phyloP scores from a whole-genome alignment of 2,797 vertebrate genomes.

The Labeo calbasu region DNA sequence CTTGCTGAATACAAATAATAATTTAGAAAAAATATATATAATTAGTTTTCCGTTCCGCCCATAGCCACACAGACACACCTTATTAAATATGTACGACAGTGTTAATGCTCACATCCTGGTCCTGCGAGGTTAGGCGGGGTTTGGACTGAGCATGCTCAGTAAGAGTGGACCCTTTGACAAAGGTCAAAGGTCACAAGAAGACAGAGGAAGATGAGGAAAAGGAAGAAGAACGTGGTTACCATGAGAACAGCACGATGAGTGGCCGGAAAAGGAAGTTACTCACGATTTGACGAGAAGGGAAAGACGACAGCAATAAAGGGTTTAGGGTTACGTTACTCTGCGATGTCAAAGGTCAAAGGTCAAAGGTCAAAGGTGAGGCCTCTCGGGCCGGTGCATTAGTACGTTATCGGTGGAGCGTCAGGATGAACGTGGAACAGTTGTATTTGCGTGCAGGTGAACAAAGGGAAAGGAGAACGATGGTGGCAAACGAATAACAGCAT shows the following conservation, averaged over 20 bases:
- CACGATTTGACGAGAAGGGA: conserved; percentile 13
- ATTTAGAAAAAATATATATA: no score
- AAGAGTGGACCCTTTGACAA: conserved; percentile 51
- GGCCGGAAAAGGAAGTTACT: conserved; percentile 8
- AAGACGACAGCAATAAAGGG: background rate
- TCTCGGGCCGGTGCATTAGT: conserved; percentile 71
- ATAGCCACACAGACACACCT: conserved; percentile 42
- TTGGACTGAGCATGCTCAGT: conserved; percentile 46
- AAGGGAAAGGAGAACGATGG: conserved; percentile 57
- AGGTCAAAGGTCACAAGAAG: conserved; percentile 57
- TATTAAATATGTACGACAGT: conserved; percentile 48
- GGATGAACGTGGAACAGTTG: conserved; percentile 57
- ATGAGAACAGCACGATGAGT: conserved; percentile 51
- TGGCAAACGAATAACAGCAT: conserved; percentile 74
- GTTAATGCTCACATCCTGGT: conserved; percentile 48
- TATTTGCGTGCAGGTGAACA: conserved; percentile 35
- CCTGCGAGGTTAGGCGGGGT: conserved; percentile 28
- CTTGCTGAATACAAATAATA: background rate
- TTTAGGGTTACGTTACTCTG: background rate
- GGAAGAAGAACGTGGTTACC: conserved; percentile 59
- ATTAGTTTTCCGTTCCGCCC: background rate
- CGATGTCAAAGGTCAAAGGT: conserved; percentile 35
- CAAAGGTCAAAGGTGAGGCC: conserved; percentile 44
- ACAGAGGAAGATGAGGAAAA: conserved; percentile 46
- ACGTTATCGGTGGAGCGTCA: conserved; percentile 64